Base-by-base conservation (phyloP, 2,888 invertebrate genomes). In the Drosophila ezoana region DNA sequence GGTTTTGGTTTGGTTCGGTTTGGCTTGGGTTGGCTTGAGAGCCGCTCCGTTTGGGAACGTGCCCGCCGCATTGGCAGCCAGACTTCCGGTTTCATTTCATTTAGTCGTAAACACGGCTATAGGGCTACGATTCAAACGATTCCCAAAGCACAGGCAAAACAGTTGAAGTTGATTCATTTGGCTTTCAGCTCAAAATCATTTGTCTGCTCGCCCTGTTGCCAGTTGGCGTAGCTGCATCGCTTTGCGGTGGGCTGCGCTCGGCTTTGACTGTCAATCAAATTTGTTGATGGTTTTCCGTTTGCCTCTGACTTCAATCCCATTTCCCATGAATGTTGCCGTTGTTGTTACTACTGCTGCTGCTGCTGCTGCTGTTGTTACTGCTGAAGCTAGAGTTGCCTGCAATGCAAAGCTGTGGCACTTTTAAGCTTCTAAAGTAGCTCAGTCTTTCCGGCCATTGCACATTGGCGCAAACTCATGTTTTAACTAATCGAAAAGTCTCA, bases 31-130 rank as follows among this genome's bases (percentile, higher is more conserved):
- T 35, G 32, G n/a, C 20, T 41, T 62, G 60, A 38, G 41, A 43
- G 16, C 38, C 43, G 28, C 58, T 32, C 14, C 13, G 56, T 74
- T 28, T 78, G 63, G 74, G 69, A 53, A 69, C 69, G 65, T 76
- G 73, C 54, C 45, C 52, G 48, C 49, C 57, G 62, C 71, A 66
- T 66, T 75, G 76, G 61, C 72, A 79, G 72, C 53, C 61, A 61
- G 65, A 65, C 79, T 78, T 78, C 77, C 77, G 77, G 80, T 79
- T 78, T 79, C 57, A 76, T 65, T 78, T 68, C 64, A 76, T 76
- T 71, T 67, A 52, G 58, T 35, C 56, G 77, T 61, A 72, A 76
- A 76, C 72, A 44, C 58, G 43, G 45, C 67, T 38, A 54, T 56
- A 54, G 40, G 63, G 38, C 67, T 44, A 44, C 69, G 28, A 73